Percentiles rank a stretch among this genome's conserved stretches.
phyloP scores from a whole-genome alignment of 2,113 vertebrate genomes.

The Dendrocopos noguchii region DNA sequence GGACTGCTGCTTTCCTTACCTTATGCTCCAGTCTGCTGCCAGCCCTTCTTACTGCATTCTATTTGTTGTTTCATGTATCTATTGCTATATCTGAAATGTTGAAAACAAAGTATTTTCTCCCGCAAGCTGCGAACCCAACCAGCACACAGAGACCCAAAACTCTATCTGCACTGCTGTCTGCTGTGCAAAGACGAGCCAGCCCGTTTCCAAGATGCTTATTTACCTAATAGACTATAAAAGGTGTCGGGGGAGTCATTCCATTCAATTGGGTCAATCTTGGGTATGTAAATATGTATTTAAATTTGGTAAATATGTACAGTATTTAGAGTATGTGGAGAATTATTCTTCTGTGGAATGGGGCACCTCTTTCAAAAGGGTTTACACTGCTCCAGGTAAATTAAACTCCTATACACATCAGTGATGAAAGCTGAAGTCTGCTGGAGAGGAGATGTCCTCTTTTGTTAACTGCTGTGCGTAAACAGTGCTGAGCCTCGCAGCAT shows the following conservation, averaged over 20 bases:
- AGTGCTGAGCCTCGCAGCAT: neutral
- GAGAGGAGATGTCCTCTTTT: constrained; percentile 6
- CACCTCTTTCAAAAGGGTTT: constrained; percentile 9
- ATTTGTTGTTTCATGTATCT: neutral
- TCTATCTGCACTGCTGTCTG: neutral
- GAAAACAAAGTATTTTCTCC: neutral
- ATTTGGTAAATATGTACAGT: constrained; percentile 56
- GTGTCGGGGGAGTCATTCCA: constrained; percentile 41
- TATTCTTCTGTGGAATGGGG: neutral
- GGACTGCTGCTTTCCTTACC: neutral
- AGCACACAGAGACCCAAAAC: neutral
- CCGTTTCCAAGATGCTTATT: constrained; percentile 26
- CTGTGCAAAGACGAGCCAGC: constrained; percentile 2
- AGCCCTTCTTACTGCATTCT: rapidly evolving
- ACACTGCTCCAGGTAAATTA: constrained; percentile 4
- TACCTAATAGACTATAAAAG: constrained; percentile 68
- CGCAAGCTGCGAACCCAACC: neutral
- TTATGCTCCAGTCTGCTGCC: neutral
- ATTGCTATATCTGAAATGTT: neutral
- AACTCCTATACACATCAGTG: neutral
- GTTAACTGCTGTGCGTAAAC: constrained; percentile 9
- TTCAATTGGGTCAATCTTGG: constrained; percentile 45
- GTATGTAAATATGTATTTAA: constrained; percentile 52
- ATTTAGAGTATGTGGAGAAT: constrained; percentile 13
- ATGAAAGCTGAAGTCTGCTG: neutral